Evolutionary conservation across 92 coral and sea anemone genomes (phyloP), one percentile per base, ranked within the genome.

Genomic region (Desmophyllum pertusum): DNA sequence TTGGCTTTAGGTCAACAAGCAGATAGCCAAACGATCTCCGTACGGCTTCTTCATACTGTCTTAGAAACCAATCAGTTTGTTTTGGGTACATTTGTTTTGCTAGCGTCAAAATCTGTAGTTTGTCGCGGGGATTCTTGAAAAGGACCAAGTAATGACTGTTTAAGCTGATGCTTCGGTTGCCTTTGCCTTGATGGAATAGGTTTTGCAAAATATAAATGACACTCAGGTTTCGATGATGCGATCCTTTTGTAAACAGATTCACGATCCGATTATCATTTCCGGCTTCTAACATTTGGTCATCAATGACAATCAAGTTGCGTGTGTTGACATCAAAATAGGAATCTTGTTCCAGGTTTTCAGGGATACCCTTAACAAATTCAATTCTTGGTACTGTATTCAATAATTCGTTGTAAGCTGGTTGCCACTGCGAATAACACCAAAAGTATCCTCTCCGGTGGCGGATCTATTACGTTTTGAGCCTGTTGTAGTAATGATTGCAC

Each of bases 351-450:
- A 67, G 41, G 2, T 43, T 9, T 1, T 23, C 1, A 19, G 73
- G 73, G 17, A 23, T 63, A 10, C 69, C 69, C 37, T 63, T 63
- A 36, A 63, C 69, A 63, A 63, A 63, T 63, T 63, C 40, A 13
- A 63, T 63, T 25, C 0, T 13, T 8, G 69, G 39, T 63, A 63
- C 27, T 10, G 36, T 63, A 10, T 4, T 25, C 69, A 25, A 33
- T 10, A 63, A 10, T 63, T 63, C 36, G 13, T 11, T 25, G 33
- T 63, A 63, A 29, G 69, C 69, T 11, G 33, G 33, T 30, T 29
- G 69, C 69, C 37, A 63, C 33, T 27, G 69, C 25, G 69, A 63
- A 63, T 63, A 63, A 64, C 40, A 64, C 70, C 70, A n/a, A 31
- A 17, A 64, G 17, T 13, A 64, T 64, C 36, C 70, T 64, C 40